Evolutionary conservation across 2,797 vertebrate species (phyloP).

Genomic region (Heteromormyrus szaboi): DNA sequence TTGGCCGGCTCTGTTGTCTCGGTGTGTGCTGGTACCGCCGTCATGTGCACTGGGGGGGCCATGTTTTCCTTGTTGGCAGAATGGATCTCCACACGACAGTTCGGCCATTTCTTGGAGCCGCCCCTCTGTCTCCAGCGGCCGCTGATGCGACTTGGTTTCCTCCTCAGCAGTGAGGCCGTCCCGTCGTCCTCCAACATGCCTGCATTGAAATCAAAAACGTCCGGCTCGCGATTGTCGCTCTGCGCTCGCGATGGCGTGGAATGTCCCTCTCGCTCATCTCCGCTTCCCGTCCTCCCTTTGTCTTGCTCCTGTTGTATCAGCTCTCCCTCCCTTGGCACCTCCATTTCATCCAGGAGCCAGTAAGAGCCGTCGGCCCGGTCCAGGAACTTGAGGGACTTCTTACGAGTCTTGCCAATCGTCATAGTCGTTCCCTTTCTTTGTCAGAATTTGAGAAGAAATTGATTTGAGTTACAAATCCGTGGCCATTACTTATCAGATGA

Average conservation of each 20-base stretch:
- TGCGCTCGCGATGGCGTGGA: background rate
- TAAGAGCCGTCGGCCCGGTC: slow-evolving; percentile 63
- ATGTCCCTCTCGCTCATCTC: background rate
- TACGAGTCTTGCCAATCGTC: slow-evolving; percentile 63
- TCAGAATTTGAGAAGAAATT: background rate
- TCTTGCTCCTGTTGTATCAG: background rate
- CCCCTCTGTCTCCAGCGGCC: slow-evolving; percentile 60
- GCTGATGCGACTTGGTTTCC: slow-evolving; percentile 52
- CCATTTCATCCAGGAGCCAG: slow-evolving; percentile 56
- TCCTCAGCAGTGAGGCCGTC: slow-evolving; percentile 51
- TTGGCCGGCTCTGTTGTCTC: slow-evolving; percentile 18
- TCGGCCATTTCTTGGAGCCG: slow-evolving; percentile 43
- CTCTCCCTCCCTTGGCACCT: background rate
- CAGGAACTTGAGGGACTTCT: slow-evolving; percentile 61
- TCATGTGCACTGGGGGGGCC: background rate
- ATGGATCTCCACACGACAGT: slow-evolving; percentile 12
- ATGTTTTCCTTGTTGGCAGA: background rate
- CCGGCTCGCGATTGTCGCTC: slow-evolving; percentile 26
- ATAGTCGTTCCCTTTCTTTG: slow-evolving; percentile 39
- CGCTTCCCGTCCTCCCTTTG: background rate
- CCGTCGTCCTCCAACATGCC: slow-evolving; percentile 58
- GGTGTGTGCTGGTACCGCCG: slow-evolving; percentile 10
- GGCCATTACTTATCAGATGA: background rate
- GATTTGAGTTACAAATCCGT: background rate
- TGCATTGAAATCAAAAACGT: slow-evolving; percentile 42